A percentile compares a stretch with the other conserved stretches of the same genome.
Conservation (phyloP, 64 coral and sea anemone species). For the Pachyseris speciosa region DNA sequence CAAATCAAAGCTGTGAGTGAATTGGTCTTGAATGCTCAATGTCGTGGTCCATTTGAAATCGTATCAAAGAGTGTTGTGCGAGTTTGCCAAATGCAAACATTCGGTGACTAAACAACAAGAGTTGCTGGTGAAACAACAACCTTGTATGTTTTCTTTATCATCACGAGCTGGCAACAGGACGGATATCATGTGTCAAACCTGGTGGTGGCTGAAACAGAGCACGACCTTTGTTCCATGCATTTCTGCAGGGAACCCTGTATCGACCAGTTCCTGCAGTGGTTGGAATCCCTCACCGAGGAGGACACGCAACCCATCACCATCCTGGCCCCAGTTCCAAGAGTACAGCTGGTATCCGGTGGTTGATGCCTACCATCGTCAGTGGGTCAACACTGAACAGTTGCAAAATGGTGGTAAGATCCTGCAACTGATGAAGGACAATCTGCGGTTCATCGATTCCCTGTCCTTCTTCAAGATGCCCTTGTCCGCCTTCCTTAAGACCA, state of each 20-base stretch:
- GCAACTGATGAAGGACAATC: not conserved
- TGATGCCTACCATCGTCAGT: too few relatives aligned
- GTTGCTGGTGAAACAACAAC: not conserved
- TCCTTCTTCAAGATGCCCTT: constrained; percentile 44
- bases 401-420: constrained; percentile 48
- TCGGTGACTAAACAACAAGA: too few relatives aligned
- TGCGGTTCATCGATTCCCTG: constrained; percentile 14
- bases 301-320: not conserved
- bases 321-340: constrained; percentile 25
- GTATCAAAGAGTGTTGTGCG: too few relatives aligned
- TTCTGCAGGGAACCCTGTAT: not conserved
- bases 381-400: too few relatives aligned
- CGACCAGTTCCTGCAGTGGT: not conserved
- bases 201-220: constrained; percentile 45
- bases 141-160: constrained; percentile 35
- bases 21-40: not conserved
- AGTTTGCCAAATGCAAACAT: too few relatives aligned
- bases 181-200: constrained; percentile 11
- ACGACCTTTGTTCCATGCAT: not conserved
- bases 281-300: not conserved
- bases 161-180: not conserved
- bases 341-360: constrained; percentile 15
- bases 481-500: constrained; percentile 19
- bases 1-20: not conserved
- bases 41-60: too few relatives aligned